These are phyloP conservation scores for Bos javanicus DNA, from an alignment of 2,113 vertebrate genomes.

Conservation along the genomic window DNA sequence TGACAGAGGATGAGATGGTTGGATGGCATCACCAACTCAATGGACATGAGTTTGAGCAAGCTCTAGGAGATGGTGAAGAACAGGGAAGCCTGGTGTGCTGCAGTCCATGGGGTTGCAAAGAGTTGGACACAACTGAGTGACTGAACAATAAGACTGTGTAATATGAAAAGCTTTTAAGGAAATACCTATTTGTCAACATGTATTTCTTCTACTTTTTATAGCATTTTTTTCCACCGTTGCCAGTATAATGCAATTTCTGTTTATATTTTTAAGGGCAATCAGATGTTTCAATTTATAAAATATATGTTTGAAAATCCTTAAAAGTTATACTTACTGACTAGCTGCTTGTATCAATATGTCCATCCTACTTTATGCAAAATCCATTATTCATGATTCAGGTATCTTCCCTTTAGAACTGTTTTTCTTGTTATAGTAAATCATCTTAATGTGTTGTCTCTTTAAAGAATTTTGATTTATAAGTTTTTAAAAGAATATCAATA, in stretches of 20 bases:
- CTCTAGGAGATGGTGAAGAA: not conserved
- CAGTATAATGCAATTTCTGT: not conserved
- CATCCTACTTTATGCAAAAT: not conserved
- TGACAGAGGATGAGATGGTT: not conserved
- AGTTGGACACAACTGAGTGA: not conserved
- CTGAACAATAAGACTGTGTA: not conserved
- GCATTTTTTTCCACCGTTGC: not conserved
- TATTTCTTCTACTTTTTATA: not conserved
- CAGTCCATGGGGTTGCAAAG: not conserved
- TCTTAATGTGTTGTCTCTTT: not conserved
- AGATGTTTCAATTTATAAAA: not conserved
- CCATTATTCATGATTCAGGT: not conserved
- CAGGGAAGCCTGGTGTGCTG: not conserved
- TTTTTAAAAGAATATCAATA: not conserved
- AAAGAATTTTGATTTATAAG: not conserved
- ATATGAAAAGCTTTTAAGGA: not conserved
- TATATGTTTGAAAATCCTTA: not conserved
- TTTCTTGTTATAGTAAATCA: not conserved
- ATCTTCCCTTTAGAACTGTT: not conserved
- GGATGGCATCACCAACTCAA: not conserved
- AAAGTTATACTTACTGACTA: not conserved
- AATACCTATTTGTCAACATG: not conserved
- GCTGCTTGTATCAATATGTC: not conserved
- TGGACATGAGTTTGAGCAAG: not conserved
- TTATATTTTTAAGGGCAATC: not conserved